phyloP scores from a whole-genome alignment of 92 coral and sea anemone genomes.

The Phenganax stokvisi region DNA sequence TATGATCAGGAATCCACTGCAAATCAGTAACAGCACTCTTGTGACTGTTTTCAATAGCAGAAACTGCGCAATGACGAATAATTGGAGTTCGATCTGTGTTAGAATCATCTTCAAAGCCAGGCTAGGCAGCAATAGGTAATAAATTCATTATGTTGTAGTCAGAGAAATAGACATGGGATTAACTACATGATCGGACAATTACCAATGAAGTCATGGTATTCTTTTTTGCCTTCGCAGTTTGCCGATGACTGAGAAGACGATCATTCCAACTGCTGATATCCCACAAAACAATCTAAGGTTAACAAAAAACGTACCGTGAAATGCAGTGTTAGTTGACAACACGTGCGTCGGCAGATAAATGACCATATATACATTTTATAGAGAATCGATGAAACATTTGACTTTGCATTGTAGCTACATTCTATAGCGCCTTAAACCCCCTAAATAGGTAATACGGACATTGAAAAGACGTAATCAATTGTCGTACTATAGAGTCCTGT shows the following conservation, averaged over 20 bases:
- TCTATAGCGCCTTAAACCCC: too few species aligned
- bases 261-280: slow-evolving; percentile 90
- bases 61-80: slow-evolving; percentile 89
- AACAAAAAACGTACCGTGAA: not conserved
- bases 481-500: too few species aligned
- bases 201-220: slow-evolving; percentile 97
- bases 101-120: slow-evolving; percentile 97
- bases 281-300: slow-evolving; percentile 77
- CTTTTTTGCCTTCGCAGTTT: slow-evolving; percentile 86
- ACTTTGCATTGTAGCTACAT: too few species aligned
- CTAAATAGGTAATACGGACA: too few species aligned
- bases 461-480: too few species aligned
- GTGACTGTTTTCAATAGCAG: slow-evolving; percentile 95
- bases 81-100: slow-evolving; percentile 77
- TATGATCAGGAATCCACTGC: slow-evolving; percentile 95
- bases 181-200: slow-evolving; percentile 15
- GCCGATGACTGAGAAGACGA: slow-evolving; percentile 81
- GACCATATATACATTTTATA: too few species aligned
- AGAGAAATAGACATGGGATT: not conserved
- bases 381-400: too few species aligned
- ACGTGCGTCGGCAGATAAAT: too few species aligned
- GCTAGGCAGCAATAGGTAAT: slow-evolving; percentile 41
- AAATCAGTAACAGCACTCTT: slow-evolving; percentile 82
- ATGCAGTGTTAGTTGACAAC: too few species aligned
- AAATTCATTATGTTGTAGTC: not conserved